Conservation (phyloP, 2,797 vertebrate genomes). For the Ceyx erithaca region DNA sequence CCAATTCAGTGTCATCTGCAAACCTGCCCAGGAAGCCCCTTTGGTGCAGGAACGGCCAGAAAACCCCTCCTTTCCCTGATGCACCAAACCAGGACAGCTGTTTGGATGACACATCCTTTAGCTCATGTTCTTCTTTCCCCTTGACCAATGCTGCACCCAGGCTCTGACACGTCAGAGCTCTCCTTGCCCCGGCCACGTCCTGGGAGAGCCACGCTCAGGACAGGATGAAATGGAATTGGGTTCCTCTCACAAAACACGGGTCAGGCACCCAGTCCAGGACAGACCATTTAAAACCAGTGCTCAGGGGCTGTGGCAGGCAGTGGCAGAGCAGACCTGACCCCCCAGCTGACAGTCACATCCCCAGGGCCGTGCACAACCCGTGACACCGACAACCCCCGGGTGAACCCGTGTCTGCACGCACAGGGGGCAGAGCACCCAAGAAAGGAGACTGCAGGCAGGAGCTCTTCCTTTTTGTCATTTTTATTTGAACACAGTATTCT, state of each 20-base stretch:
- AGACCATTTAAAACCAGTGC: no score
- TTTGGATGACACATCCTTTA: not conserved
- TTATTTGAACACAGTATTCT: conserved; percentile 96
- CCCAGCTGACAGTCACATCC: no score
- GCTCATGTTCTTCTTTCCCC: not conserved
- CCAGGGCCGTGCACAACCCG: no score
- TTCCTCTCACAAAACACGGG: no score
- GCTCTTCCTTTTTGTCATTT: conserved; percentile 76
- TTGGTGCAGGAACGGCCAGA: not conserved
- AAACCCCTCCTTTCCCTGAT: not conserved
- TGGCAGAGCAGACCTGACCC: no score
- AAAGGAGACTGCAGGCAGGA: not conserved
- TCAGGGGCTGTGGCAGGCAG: no score
- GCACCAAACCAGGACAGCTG: not conserved
- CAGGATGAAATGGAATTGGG: not conserved
- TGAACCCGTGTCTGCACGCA: accelerated
- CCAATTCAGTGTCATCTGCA: no score
- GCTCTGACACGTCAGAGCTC: not conserved
- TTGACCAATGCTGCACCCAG: not conserved
- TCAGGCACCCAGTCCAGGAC: no score
- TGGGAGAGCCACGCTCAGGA: not conserved
- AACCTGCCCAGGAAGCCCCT: no score
- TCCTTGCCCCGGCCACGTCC: not conserved
- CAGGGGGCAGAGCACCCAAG: not conserved
- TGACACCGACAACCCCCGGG: no score